Conservation (phyloP, 2,797 vertebrate species). For the Coreius guichenoti region DNA sequence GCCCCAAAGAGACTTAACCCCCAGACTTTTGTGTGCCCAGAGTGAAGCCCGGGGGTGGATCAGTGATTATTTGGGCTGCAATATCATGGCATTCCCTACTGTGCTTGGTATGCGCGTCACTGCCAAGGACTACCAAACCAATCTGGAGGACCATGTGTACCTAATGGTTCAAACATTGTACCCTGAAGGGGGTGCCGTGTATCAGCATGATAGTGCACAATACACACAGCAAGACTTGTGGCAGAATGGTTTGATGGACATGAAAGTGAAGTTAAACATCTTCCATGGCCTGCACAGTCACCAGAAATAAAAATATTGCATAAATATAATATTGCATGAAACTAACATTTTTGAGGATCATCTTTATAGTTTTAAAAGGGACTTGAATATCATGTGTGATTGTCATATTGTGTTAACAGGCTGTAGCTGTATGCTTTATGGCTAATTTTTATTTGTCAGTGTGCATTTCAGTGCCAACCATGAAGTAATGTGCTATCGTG, state of each 20-base stretch:
- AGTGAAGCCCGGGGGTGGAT: not conserved
- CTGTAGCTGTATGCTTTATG: not conserved
- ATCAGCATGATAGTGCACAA: too few species aligned
- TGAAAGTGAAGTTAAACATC: too few species aligned
- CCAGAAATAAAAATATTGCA: too few species aligned
- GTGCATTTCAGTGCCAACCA: not conserved
- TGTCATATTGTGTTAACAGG: not conserved
- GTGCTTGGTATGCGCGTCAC: too few species aligned
- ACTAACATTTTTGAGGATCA: not conserved
- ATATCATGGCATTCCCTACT: too few species aligned
- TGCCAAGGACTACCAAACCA: too few species aligned
- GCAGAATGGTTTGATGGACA: too few species aligned
- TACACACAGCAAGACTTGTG: too few species aligned
- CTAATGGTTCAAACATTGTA: too few species aligned
- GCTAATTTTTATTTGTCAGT: not conserved
- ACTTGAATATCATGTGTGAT: not conserved
- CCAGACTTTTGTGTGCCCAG: not conserved
- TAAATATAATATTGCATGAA: not conserved
- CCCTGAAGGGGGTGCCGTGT: too few species aligned
- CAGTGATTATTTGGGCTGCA: not conserved
- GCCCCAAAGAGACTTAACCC: not conserved
- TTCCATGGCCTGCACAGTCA: too few species aligned
- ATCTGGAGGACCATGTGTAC: too few species aligned
- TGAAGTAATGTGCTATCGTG: not conserved
- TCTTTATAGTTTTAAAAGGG: constrained; percentile 6